Conservation (phyloP, 2,888 invertebrate genomes). For the Orthosia incerta region DNA sequence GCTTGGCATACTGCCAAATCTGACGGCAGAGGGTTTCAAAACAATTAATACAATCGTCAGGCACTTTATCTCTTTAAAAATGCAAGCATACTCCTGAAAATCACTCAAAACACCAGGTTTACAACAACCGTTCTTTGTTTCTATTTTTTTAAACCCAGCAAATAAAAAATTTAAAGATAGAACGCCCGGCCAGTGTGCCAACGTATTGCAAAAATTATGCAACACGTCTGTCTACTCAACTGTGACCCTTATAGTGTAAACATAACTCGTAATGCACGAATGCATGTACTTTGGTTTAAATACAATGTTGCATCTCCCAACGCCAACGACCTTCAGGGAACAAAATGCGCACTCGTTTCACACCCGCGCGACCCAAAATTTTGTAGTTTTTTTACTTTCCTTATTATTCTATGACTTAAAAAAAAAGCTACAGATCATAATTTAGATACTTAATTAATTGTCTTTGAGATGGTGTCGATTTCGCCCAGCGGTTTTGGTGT, state of each 20-base stretch:
- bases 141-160: not conserved
- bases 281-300: too few relatives aligned
- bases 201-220: not conserved
- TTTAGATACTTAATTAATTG: too few relatives aligned
- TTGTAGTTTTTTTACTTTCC: too few relatives aligned
- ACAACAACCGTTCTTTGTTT: not conserved
- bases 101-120: not conserved
- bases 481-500: too few relatives aligned
- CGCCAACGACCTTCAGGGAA: too few relatives aligned
- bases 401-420: too few relatives aligned
- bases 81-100: not conserved
- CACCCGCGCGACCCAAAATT: too few relatives aligned
- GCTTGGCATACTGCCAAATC: constrained; percentile 22
- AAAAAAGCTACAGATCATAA: too few relatives aligned
- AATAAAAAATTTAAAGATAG: not conserved
- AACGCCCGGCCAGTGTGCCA: too few relatives aligned
- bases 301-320: not conserved
- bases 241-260: not conserved
- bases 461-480: too few relatives aligned
- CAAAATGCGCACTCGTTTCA: too few relatives aligned
- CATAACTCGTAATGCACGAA: not conserved
- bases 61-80: not conserved
- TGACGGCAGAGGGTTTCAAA: constrained; percentile 7
- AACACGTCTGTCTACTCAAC: not conserved
- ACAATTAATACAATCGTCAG: constrained; percentile 18